Evolutionary conservation across 2,113 vertebrate species (phyloP).

Genomic region (Microtus montanus): DNA sequence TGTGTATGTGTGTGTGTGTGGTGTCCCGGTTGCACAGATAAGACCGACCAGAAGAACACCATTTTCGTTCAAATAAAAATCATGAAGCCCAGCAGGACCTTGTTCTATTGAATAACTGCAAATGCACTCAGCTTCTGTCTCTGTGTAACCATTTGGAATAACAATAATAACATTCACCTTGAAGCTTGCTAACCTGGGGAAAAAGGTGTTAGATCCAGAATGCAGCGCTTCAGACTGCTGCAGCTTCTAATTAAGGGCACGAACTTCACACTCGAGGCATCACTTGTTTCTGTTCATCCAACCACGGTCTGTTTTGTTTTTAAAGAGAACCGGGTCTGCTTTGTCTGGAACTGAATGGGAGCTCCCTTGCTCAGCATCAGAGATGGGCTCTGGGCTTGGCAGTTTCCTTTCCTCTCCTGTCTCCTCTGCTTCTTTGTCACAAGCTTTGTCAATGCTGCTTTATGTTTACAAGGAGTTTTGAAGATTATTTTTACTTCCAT

Average conservation of each 20-base stretch:
- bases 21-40: constrained; percentile 43
- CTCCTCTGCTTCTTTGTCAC: not conserved
- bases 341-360: not conserved
- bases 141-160: constrained; percentile 67
- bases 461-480: constrained; percentile 55
- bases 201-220: constrained; percentile 50
- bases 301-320: not conserved
- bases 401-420: not conserved
- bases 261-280: constrained; percentile 41
- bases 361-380: not conserved
- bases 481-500: constrained; percentile 74
- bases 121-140: constrained; percentile 65
- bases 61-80: constrained; percentile 74
- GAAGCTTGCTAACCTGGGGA: constrained; percentile 68
- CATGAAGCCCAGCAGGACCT: not conserved
- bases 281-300: constrained; percentile 43
- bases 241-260: constrained; percentile 66
- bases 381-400: not conserved
- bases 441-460: not conserved
- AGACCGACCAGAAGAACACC: constrained; percentile 45
- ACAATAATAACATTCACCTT: constrained; percentile 36
- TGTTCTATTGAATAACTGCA: constrained; percentile 70
- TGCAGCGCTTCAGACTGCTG: constrained; percentile 45
- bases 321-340: not conserved
- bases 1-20: not conserved